Percentiles rank a stretch among this genome's conserved stretches.
Conservation (phyloP, 2,113 vertebrate species). For the Salvelinus alpinus region DNA sequence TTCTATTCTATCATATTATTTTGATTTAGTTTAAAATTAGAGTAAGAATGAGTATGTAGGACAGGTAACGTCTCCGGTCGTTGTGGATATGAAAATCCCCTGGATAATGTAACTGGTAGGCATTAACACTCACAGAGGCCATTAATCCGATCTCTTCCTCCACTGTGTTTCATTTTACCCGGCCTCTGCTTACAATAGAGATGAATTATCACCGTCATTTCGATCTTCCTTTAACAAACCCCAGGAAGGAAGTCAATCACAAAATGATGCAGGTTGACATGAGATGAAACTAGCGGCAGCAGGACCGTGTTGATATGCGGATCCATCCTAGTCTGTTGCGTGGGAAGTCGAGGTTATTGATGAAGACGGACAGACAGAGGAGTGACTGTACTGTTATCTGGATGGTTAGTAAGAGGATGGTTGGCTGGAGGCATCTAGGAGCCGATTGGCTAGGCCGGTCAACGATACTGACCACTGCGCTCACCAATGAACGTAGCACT, state of each 20-base stretch:
- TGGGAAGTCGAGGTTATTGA: slow-evolving; percentile 13
- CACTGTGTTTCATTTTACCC: slow-evolving; percentile 26
- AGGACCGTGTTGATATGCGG: not conserved
- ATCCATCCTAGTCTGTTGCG: not conserved
- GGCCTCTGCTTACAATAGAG: slow-evolving; percentile 22
- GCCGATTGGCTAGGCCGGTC: not conserved
- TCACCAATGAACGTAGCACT: not conserved
- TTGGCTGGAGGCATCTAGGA: not conserved
- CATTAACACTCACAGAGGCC: slow-evolving; percentile 13
- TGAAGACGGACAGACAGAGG: slow-evolving; percentile 15
- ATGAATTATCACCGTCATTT: not conserved
- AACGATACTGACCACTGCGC: too few species aligned
- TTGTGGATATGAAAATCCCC: not conserved
- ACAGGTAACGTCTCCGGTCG: not conserved
- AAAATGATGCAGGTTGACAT: slow-evolving; percentile 5
- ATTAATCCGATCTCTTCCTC: slow-evolving; percentile 12
- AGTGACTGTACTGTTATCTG: not conserved
- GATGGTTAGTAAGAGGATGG: not conserved
- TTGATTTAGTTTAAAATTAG: not conserved
- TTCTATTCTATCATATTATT: not conserved
- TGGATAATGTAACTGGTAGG: not conserved
- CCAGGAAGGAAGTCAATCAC: not conserved
- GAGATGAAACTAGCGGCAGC: slow-evolving; percentile 15
- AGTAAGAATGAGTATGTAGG: not conserved
- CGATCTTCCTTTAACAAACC: not conserved